These are phyloP conservation scores for Zosterops japonicus DNA, from an alignment of 2,113 vertebrate species.

Conservation along the genomic window DNA sequence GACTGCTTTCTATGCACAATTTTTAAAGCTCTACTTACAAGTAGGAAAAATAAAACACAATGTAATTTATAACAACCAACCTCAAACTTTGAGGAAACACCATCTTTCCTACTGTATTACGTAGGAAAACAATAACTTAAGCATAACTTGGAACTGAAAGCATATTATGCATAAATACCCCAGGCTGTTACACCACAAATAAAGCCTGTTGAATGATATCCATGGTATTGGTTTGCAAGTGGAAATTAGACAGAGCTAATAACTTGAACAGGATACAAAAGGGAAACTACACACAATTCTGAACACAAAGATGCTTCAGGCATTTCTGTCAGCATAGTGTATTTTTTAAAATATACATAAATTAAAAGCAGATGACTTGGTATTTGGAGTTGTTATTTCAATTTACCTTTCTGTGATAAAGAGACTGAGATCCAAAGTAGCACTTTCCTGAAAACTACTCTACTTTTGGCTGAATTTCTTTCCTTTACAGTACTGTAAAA, in stretches of 20 bases:
- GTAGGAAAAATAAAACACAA: neutral
- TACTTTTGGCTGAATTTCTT: neutral
- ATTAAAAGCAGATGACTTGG: neutral
- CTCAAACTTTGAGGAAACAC: neutral
- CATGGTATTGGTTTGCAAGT: neutral
- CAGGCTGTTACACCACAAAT: neutral
- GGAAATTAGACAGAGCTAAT: neutral
- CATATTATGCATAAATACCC: neutral
- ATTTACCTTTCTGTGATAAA: neutral
- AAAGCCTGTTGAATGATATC: neutral
- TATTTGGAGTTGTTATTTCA: neutral
- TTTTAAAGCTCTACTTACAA: neutral
- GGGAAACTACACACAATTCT: neutral
- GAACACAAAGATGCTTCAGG: neutral
- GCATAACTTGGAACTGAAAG: neutral
- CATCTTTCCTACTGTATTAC: neutral
- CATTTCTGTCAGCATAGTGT: neutral
- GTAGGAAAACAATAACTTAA: neutral
- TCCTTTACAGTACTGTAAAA: neutral
- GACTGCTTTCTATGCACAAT: neutral
- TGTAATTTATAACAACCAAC: neutral
- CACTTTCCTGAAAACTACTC: neutral
- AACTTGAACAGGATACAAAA: neutral
- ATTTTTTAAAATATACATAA: neutral
- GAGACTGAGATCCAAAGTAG: neutral